These are phyloP conservation scores for Pammene aurita DNA, from an alignment of 2,888 invertebrate species.

Conservation along the genomic window DNA sequence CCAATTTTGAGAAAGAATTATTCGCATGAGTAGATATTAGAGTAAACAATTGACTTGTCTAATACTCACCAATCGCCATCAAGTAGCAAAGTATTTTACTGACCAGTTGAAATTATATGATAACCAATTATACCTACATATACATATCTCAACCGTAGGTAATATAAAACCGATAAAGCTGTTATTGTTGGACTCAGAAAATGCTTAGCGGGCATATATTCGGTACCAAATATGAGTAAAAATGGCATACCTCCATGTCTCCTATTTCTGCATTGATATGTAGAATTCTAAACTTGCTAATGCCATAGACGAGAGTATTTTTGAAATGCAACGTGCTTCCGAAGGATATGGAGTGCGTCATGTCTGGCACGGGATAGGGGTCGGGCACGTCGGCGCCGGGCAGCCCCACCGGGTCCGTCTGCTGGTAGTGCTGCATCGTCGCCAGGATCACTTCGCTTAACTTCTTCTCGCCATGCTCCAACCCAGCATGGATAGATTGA, in stretches of 20 bases:
- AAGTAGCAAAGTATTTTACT: no score
- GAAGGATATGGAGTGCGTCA: constrained; percentile 87
- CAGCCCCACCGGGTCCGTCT: constrained; percentile 90
- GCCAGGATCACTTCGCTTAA: constrained; percentile 88
- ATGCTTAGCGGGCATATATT: no score
- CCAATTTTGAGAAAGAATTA: no score
- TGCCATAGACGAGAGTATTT: constrained; percentile 85
- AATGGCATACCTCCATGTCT: constrained; percentile 85
- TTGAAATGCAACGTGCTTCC: constrained; percentile 86
- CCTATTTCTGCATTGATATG: constrained; percentile 73
- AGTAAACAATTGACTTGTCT: no score
- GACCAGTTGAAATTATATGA: no score
- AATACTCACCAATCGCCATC: no score
- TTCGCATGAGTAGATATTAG: no score
- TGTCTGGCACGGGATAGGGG: constrained; percentile 90
- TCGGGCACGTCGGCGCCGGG: constrained; percentile 91
- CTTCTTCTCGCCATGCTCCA: constrained; percentile 83
- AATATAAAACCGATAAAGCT: neutral
- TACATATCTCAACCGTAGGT: no score
- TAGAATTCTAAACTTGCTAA: constrained; percentile 85
- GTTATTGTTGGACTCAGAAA: no score
- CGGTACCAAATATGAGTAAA: no score
- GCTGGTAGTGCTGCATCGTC: constrained; percentile 90
- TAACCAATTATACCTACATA: no score
- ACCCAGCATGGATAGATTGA: constrained; percentile 38